Base-by-base conservation (phyloP, 1,140 invertebrate genomes). In the Drosophila ironensis region DNA sequence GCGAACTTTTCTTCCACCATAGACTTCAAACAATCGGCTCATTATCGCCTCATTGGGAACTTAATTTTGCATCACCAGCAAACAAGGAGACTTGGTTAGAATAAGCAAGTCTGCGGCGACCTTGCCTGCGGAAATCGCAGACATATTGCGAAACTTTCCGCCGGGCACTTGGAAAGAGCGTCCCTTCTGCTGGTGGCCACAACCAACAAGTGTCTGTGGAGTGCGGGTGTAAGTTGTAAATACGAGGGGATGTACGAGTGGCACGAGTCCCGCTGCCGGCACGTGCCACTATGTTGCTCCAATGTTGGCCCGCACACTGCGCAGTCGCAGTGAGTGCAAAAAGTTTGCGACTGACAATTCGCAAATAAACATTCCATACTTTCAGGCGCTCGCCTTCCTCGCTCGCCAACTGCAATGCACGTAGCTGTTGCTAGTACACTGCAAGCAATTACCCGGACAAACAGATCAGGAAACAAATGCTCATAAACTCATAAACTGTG, bases 281-380 rank as follows among this genome's bases (percentile, higher is more conserved):
- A 63, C 59, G 59, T 66, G 61, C 45, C n/a, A 37, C 12, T 16
- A 37, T 14, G 14, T 2, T 9, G 12, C 33, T 17, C 33, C 16
- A 45, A 27, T 28, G 24, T 22, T n/a, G 11, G 4, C 30, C 16
- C 9, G 5, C 1, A 5, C 19, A 70, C 27, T 77, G 69, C 78
- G 78, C 73, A 84, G 27, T 46, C 73, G 28, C 72, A 51, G 64
- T 61, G 54, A 72, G 59, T 54, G 45, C 35, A 25, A 70, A 70
- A 33, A 53, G 42, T 54, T 27, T 61, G 52, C 59, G 28, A 24
- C 37, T 41, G 19, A 22, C 56, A 42, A 41, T 57, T 47, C 46
- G 53, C 73, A 78, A 84, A 84, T 69, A 84, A 82, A 73, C 64
- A 73, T 51, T 82, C 80, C 78, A 82, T 78, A 37, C 78, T 78